Conservation (phyloP, 2,113 vertebrate species). For the Nipponia nippon region DNA sequence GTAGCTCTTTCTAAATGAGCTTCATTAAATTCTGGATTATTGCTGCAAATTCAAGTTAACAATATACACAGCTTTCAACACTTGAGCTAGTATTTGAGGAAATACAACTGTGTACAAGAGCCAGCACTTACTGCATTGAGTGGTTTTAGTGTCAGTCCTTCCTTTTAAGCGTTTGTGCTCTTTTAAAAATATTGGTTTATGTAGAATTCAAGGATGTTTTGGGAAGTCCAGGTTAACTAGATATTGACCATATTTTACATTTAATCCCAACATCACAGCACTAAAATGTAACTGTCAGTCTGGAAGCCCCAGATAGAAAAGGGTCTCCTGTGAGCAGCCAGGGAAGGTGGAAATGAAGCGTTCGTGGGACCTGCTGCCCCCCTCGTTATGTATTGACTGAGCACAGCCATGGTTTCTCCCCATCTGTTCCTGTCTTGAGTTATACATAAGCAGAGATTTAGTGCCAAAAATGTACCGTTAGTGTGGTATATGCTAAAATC, state of each 20-base stretch:
- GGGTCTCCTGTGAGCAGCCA: not conserved
- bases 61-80: not conserved
- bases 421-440: not conserved
- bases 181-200: not conserved
- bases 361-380: fast-evolving
- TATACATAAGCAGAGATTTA: not conserved
- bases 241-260: not conserved
- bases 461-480: not conserved
- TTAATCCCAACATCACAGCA: not conserved
- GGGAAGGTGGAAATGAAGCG: not conserved
- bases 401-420: not conserved
- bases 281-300: fast-evolving
- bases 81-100: not conserved
- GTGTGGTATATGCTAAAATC: not conserved
- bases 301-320: not conserved
- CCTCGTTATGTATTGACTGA: fast-evolving
- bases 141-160: not conserved
- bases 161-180: not conserved
- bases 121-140: fast-evolving
- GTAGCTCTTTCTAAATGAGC: not conserved
- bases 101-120: not conserved
- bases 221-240: not conserved
- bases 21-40: not conserved
- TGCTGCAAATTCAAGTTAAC: not conserved
- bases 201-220: not conserved